Base-by-base conservation (phyloP, 2,113 vertebrate genomes). In the Clarias macrocephalus region DNA sequence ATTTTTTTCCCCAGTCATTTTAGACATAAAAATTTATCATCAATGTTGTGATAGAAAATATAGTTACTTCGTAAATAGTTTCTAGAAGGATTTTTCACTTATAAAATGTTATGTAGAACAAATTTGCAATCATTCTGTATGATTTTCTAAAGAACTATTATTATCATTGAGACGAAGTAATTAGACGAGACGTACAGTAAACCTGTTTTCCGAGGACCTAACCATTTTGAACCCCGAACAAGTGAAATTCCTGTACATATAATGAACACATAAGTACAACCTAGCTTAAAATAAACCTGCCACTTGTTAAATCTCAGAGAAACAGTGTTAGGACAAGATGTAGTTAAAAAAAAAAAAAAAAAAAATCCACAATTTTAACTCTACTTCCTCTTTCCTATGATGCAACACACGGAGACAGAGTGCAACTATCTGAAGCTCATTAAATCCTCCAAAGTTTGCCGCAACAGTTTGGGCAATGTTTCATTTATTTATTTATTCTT, bases 301-400 rank as follows among this genome's bases (percentile, higher is more conserved):
- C 63, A 68, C 3, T 7, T 57, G n/a, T 56, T 30, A 23, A 70
- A 10, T 11, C 48, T 59, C 21, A 33, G 18, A 30, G 3, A 21
- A 60, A 18, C 28, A 33, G 18, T 12, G 28, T 60, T 30, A 0
- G 56, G 77, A 80, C 28, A 33, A 33, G 77, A 80, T 59, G 52
- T 57, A 79, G 48, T 56, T 48, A 28, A 79, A 18, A 30, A 56
- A 28, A 56, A 28, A 79, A 5, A 10, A 77, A 15, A 54, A 77
- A 28, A 28, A 28, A 77, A 79, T 77, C 75, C 52, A 30, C 25
- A n/a, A 83, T 56, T 56, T 56, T 33, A 57, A 72, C 65, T 73
- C 83, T 70, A 75, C 68, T 56, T 59, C 66, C 54, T 84, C 12
- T 12, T 70, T 59, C 72, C 83, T 42, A 73, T 75, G 83, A 84